Evolutionary conservation across 1,140 invertebrate genomes (phyloP).

Genomic region (Trichonephila clavipes): DNA sequence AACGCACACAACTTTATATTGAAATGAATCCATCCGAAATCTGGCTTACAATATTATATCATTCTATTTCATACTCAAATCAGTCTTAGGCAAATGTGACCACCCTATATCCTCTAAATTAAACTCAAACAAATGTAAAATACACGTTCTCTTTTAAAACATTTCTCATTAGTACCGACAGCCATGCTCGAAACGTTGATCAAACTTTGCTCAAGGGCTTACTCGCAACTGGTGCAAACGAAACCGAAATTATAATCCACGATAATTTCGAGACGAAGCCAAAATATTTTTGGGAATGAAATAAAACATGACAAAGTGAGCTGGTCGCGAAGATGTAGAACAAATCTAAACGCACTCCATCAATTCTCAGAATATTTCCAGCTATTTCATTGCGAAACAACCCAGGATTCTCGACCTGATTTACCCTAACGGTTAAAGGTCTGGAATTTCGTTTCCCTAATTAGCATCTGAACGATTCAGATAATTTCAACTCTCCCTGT

Average conservation of each 20-base stretch:
- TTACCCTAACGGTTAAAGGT: constrained; percentile 1
- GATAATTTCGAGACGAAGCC: neutral
- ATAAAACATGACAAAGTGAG: neutral
- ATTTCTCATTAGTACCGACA: too few species aligned
- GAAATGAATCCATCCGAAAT: too few species aligned
- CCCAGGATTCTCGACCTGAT: neutral
- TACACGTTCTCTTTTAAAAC: too few species aligned
- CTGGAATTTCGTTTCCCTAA: constrained; percentile 3
- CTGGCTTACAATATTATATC: too few species aligned
- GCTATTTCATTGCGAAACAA: neutral
- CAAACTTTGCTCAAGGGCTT: neutral
- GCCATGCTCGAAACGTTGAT: neutral
- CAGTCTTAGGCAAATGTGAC: too few species aligned
- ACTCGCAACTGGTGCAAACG: neutral
- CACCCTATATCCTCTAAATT: too few species aligned
- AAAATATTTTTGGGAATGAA: neutral
- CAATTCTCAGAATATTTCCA: neutral
- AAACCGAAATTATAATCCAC: neutral
- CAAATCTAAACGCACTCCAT: neutral
- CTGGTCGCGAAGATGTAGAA: neutral
- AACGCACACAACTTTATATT: too few species aligned
- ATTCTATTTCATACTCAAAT: too few species aligned
- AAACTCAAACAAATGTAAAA: too few species aligned
- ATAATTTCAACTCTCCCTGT: neutral
- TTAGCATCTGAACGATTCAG: constrained; percentile 22